Percentiles rank a stretch among this genome's conserved stretches.
Conservation (phyloP, 2,797 vertebrate species). For the Falco naumanni region DNA sequence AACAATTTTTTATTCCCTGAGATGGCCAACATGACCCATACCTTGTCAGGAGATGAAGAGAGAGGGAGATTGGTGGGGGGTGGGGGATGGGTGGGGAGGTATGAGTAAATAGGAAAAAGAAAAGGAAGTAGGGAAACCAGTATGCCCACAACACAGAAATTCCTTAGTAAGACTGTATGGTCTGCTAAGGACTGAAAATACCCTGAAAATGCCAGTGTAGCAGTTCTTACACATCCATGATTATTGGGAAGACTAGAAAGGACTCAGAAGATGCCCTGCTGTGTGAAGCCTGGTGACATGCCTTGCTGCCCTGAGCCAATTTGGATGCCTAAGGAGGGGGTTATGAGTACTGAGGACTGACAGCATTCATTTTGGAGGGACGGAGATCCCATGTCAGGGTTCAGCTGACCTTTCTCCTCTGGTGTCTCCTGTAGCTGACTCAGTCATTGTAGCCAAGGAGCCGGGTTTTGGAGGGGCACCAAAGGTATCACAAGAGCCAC, state of each 20-base stretch:
- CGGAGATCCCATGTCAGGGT: not conserved
- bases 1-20: not conserved
- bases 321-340: not conserved
- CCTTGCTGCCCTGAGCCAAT: not conserved
- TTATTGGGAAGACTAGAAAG: not conserved
- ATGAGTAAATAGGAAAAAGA: not conserved
- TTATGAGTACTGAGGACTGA: not conserved
- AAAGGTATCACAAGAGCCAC: not conserved
- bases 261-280: not conserved
- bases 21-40: not conserved
- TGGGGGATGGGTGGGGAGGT: fast-evolving
- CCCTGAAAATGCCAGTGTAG: not conserved
- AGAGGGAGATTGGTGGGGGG: not conserved
- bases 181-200: not conserved
- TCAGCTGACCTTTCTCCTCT: not conserved
- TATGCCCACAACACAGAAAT: not conserved
- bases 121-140: not conserved
- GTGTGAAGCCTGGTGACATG: not conserved
- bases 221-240: not conserved
- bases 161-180: not conserved
- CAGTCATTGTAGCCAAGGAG: not conserved
- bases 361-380: not conserved
- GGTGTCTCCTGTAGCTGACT: not conserved
- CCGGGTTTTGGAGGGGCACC: not conserved
- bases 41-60: not conserved